phyloP scores from a whole-genome alignment of 2,113 vertebrate genomes.

The Meles meles region DNA sequence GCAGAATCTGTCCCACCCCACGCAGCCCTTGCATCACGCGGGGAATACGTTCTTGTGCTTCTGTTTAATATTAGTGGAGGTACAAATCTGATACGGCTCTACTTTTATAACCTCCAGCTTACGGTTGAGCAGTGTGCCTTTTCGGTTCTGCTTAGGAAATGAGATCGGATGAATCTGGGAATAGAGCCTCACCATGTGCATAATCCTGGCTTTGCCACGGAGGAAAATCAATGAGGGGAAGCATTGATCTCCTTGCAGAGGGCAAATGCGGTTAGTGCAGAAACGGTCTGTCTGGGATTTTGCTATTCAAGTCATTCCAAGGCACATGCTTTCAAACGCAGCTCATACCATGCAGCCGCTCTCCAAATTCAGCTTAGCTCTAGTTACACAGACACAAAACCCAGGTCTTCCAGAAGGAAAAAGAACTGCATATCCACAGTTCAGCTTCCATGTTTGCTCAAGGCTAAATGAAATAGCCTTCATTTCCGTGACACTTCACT shows the following conservation, averaged over 20 bases:
- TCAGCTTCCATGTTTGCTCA: constrained; percentile 77
- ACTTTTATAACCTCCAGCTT: constrained; percentile 79
- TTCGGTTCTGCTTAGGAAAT: constrained; percentile 81
- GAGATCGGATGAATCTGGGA: constrained; percentile 78
- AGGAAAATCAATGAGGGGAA: constrained; percentile 84
- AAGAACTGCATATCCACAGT: constrained; percentile 64
- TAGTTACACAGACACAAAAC: constrained; percentile 57
- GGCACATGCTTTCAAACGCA: constrained; percentile 80
- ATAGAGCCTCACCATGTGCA: constrained; percentile 77
- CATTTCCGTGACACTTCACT: constrained; percentile 80
- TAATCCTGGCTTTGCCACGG: constrained; percentile 77
- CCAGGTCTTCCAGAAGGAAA: constrained; percentile 69
- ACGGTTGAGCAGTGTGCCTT: constrained; percentile 70
- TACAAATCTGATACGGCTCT: constrained; percentile 68
- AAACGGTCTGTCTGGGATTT: constrained; percentile 80
- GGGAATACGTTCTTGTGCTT: constrained; percentile 55
- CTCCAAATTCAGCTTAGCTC: constrained; percentile 66
- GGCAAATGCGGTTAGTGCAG: constrained; percentile 81
- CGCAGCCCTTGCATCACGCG: constrained; percentile 15
- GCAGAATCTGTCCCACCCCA: constrained; percentile 34
- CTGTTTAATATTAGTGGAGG: constrained; percentile 72
- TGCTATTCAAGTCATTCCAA: constrained; percentile 84
- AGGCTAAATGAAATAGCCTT: constrained; percentile 80
- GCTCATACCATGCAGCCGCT: constrained; percentile 78
- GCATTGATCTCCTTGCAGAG: constrained; percentile 84